Percentiles rank a stretch among this genome's conserved stretches.
phyloP scores from a whole-genome alignment of 2,113 vertebrate genomes.

The Pygathrix nemaeus region DNA sequence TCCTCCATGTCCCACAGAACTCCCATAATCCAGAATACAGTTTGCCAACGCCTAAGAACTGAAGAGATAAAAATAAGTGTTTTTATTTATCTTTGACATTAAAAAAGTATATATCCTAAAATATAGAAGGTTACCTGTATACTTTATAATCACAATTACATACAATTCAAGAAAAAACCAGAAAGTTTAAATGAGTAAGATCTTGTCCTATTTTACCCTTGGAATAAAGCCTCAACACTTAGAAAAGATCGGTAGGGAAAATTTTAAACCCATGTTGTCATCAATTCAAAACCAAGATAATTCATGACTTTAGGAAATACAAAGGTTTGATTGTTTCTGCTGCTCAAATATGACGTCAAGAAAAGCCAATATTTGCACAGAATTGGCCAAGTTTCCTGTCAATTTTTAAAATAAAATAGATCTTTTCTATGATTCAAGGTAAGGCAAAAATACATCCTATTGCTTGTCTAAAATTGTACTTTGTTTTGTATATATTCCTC shows the following conservation, averaged over 20 bases:
- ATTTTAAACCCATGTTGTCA: not conserved
- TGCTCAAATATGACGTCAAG: not conserved
- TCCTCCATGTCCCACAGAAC: not conserved
- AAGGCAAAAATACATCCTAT: not conserved
- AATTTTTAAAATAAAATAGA: conserved; percentile 39
- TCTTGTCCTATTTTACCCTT: not conserved
- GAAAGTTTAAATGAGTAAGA: not conserved
- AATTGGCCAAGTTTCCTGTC: not conserved
- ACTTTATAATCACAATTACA: not conserved
- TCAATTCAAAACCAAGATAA: conserved; percentile 24
- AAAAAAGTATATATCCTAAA: not conserved
- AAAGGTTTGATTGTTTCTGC: not conserved
- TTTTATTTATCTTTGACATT: not conserved
- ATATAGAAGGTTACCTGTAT: not conserved
- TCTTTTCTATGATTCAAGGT: not conserved
- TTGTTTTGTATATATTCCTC: not conserved
- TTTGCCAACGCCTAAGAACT: not conserved
- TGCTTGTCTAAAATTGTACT: not conserved
- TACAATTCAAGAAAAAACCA: not conserved
- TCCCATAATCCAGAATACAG: conserved; percentile 27
- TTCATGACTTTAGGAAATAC: conserved; percentile 26
- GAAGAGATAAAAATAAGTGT: not conserved
- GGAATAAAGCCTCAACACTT: not conserved
- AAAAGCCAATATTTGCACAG: not conserved
- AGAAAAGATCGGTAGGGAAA: not conserved